Percentiles rank a stretch among this genome's conserved stretches.
Evolutionary conservation across 2,113 vertebrate genomes (phyloP).

Genomic region (Festucalex cinctus): DNA sequence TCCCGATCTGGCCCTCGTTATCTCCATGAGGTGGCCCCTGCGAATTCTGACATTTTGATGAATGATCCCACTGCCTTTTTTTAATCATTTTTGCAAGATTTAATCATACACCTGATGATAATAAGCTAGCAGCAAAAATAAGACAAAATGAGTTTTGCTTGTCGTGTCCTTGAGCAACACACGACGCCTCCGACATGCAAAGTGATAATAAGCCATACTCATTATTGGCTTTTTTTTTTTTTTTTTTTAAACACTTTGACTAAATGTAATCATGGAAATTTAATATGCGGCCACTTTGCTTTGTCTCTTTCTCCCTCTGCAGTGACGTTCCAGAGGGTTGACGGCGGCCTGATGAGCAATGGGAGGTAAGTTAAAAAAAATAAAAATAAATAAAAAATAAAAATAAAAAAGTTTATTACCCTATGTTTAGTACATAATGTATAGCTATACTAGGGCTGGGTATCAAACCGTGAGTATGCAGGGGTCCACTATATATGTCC

Average conservation of each 20-base stretch:
- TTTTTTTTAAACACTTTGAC: neutral
- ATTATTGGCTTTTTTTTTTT: conserved; percentile 28
- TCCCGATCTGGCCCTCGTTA: conserved; percentile 35
- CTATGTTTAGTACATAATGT: too few relatives aligned
- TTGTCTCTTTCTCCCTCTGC: conserved; percentile 38
- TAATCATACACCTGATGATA: conserved; percentile 71
- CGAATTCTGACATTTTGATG: conserved; percentile 57
- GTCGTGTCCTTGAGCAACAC: conserved; percentile 64
- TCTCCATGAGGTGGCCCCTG: conserved; percentile 39
- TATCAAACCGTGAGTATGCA: too few relatives aligned
- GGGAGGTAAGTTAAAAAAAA: conserved; percentile 82
- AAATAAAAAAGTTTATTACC: too few relatives aligned
- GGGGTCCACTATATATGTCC: too few relatives aligned
- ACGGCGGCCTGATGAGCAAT: conserved; percentile 97
- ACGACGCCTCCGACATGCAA: conserved; percentile 52
- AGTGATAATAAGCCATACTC: conserved; percentile 45
- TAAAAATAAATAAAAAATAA: neutral
- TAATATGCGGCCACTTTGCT: conserved; percentile 25
- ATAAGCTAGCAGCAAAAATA: conserved; percentile 61
- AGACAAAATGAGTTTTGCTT: conserved; percentile 60
- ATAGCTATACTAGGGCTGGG: too few relatives aligned
- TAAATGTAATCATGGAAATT: conserved; percentile 2
- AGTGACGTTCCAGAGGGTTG: conserved; percentile 99
- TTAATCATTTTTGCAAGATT: conserved; percentile 66
- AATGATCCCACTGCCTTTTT: conserved; percentile 64